These are phyloP conservation scores for Maniola hyperantus DNA, from an alignment of 2,888 invertebrate genomes.

Conservation along the genomic window DNA sequence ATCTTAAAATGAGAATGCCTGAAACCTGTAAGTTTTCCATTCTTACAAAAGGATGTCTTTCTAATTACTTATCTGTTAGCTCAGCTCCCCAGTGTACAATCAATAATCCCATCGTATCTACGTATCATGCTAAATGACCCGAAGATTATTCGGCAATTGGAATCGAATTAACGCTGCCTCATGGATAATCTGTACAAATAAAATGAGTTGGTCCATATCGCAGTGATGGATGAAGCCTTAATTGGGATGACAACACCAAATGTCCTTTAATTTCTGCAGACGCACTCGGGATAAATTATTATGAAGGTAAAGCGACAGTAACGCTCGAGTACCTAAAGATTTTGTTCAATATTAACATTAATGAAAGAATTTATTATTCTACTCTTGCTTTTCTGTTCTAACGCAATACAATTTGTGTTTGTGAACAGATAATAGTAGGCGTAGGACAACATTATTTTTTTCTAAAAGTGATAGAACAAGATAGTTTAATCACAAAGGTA, in stretches of 20 bases:
- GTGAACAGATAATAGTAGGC: no score
- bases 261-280: conserved; percentile 48
- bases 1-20: no score
- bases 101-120: conserved; percentile 8
- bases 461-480: no score
- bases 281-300: conserved; percentile 34
- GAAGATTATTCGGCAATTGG: conserved; percentile 29
- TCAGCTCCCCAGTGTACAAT: conserved; percentile 10
- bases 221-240: conserved; percentile 52
- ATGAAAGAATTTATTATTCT: no score
- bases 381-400: neutral
- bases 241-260: conserved; percentile 54
- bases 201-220: conserved; percentile 22
- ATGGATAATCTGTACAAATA: conserved; percentile 31
- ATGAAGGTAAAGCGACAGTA: neutral
- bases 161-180: conserved; percentile 30
- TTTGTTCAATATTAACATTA: conserved; percentile 12
- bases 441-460: no score
- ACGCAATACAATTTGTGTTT: no score
- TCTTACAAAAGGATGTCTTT: no score
- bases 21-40: no score
- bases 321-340: conserved; percentile 4
- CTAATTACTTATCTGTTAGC: neutral
- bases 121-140: conserved; percentile 24
- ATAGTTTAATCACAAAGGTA: no score